Evolutionary conservation across 1,140 invertebrate species (phyloP), one percentile per base, ranked within the genome.

Genomic region (Brachystomella parvula): DNA sequence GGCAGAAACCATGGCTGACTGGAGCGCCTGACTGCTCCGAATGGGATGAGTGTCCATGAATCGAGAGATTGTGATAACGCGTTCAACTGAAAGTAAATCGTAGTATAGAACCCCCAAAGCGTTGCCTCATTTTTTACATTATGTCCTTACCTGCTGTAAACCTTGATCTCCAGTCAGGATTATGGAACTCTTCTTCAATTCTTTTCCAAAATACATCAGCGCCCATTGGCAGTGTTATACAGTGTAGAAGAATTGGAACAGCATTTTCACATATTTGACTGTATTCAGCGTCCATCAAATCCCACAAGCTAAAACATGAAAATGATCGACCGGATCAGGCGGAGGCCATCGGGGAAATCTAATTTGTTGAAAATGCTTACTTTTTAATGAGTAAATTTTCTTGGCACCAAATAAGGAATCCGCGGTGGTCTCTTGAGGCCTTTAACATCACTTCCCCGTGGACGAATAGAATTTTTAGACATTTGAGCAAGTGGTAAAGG

Each of bases 391-490:
- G 79, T 24, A 96, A 79, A 80, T 96, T 96, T 79, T 97, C 93
- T 77, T 99, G 94, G 71, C 90, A 94, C 91, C 94, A 98, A 65
- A 96, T 93, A 63, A 99, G 87, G 81, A 98, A 98, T 56, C 93
- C 93, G 72, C 90, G 84, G 75, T 96, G 89, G 75, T 98, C 92
- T 73, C 88, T 87, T 0, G 90, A 84, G 0, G 92, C 90, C 73
- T 88, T 89, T 30, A 86, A 88, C 53, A 98, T 82, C 6, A 92
- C 91, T 78, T 98, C 95, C 2, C 92, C 93, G 76, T 98, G 91
- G 1, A 99, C 81, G 63, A 92, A 89, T 73, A 98, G 82, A 47
- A 94, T 86, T 77, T 96, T 92, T 1, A 99, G 80, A 74, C 92
- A 96, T 74, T 91, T 88, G 33, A 98, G 80, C 76, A 98, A 85